Base-by-base conservation (phyloP, 2,888 invertebrate genomes). In the Drosophila quinaria region DNA sequence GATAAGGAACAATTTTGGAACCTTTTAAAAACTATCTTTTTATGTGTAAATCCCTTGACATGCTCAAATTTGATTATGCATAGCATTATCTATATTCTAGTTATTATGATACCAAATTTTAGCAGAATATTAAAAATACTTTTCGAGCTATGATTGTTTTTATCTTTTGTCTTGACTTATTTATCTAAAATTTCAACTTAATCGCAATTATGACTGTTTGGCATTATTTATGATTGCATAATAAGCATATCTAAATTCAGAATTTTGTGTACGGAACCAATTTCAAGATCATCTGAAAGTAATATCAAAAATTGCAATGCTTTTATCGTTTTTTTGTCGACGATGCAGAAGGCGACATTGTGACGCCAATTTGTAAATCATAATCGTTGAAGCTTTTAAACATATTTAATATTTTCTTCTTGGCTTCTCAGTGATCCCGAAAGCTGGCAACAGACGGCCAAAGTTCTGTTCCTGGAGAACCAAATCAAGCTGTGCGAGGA, bases 401-500 rank as follows among this genome's bases (percentile, higher is more conserved):
- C 8, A 29, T 29, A 8, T 29, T 29, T 29, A 29, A 29, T 29
- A 8, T 5, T 8, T 9, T 8, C 29, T 8, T 2, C 19, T 62
- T 8, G 19, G 39, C 49, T 19, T 54, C 68, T 4, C 50, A 92
- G 93, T 22, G 90, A 91, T 72, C 81, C 90, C 8, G 90, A 91
- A 49, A 90, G 91, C 58, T 93, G 92, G 92, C 92, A 93, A 63
- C 80, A 91, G 41, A 80, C 85, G 17, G 92, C 93, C 5, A 93
- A 93, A 66, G 81, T 92, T 47, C 58, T 89, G 2, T 93, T 93
- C 64, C 92, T 93, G 31, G 92, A 93, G 69, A 93, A 93, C 78
- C 93, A 93, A 80, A 93, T 93, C 22, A 92, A 92, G 76, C 72
- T 93, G 25, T 92, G 92, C 69, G 91, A 92, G 77, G 81, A 87